These are phyloP conservation scores for Mus caroli DNA, from an alignment of 2,797 vertebrate genomes.

Conservation along the genomic window DNA sequence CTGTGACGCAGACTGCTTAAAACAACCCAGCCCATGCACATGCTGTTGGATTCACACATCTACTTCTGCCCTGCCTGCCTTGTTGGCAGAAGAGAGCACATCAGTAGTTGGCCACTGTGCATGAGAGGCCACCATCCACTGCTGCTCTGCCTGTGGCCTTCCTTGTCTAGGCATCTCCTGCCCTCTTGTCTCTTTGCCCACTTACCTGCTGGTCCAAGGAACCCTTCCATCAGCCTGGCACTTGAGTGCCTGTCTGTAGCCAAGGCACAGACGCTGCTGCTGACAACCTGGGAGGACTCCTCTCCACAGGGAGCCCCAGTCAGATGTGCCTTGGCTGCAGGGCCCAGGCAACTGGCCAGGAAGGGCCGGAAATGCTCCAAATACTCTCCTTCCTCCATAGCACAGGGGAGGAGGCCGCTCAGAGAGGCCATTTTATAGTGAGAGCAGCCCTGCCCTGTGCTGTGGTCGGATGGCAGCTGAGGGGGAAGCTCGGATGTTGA, in stretches of 20 bases:
- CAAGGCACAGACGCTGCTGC: conserved; percentile 71
- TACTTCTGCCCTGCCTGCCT: neutral
- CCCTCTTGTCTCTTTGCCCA: conserved; percentile 19
- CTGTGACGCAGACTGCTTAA: neutral
- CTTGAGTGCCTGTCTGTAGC: conserved; percentile 13
- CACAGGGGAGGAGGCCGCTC: conserved; percentile 68
- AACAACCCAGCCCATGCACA: neutral
- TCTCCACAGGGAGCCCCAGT: conserved; percentile 66
- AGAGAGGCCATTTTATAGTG: conserved; percentile 77
- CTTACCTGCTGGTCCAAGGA: conserved; percentile 67
- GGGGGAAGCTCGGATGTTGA: neutral
- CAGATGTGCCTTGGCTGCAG: conserved; percentile 74
- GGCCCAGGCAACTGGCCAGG: conserved; percentile 79
- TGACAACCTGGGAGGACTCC: conserved; percentile 67
- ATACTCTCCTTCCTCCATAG: conserved; percentile 75
- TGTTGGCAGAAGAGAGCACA: neutral
- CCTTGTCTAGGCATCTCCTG: conserved; percentile 40
- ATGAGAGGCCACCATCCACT: neutral
- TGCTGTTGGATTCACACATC: neutral
- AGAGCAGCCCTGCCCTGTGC: conserved; percentile 19
- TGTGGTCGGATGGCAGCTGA: neutral
- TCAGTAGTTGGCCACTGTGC: neutral
- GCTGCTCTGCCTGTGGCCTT: neutral
- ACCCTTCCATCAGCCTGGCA: conserved; percentile 70
- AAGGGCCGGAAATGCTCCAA: conserved; percentile 80